Evolutionary conservation across 2,888 invertebrate genomes (phyloP), one percentile per base, ranked within the genome.

Genomic region (Amiota minor): DNA sequence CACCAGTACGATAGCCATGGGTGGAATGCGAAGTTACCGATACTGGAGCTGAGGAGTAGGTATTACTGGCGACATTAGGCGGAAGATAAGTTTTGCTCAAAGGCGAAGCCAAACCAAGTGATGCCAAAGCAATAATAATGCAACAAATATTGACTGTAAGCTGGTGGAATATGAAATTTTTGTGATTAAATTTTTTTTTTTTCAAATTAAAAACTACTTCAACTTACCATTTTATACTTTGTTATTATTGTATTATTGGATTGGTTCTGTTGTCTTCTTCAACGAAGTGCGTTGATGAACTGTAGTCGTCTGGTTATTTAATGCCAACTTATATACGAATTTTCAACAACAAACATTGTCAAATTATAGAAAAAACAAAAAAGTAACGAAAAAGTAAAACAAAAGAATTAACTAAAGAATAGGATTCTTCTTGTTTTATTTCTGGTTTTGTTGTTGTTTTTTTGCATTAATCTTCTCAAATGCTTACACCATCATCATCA

Each of bases 31-130:
- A 72, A 14, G 62, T 53, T 16, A 75, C 70, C 9, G 75, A 46
- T 70, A 56, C 73, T 71, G 53, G 50, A 62, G 46, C 68, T 2
- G 74, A 59, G 16, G 50, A 23, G 45, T 18, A 59, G 18, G 75
- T 67, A 49, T 56, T 72, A 16, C 70, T 50, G 12, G 55, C 74
- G 47, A 16, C 71, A 20, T 77, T 65, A 10, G 85, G 87, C 0
- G 85, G 85, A 74, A 86, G 59, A 49, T 86, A 86, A 45, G 70
- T 69, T 47, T 73, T 81, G 70, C 81, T 77, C 72, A 86, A 65
- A 16, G 82, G 77, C 50, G 62, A 76, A 64, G 79, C 80, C 75
- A 75, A 16, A n/a, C 70, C 75, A 50, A 80, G 45, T n/a, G 76
- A 68, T 71, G 71, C 76, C 14, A 81, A n/a, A 9, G 77, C 77